Evolutionary conservation across 2,888 invertebrate genomes (phyloP), one percentile per base, ranked within the genome.

Genomic region (Ophion slaviceki): DNA sequence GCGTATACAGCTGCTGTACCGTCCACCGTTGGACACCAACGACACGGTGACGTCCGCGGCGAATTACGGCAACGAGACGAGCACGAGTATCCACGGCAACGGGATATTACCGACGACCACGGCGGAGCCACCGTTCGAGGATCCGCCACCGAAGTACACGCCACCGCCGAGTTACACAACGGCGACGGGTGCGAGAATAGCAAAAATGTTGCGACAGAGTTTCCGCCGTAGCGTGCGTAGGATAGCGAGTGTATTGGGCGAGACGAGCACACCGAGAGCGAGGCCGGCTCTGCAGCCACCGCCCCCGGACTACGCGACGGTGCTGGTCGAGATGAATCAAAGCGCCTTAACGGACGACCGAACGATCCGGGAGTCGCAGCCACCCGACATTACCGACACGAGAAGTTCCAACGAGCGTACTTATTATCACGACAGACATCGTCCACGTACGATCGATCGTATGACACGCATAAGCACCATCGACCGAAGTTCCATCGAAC

Each of bases 141-240:
- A 98, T 94, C 97, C 98, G 1, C 98, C 98, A 4, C 98, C 98
- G 74, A 98, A 98, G 93, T 98, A 98, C 94, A 98, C 98, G 0
- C 98, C 98, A 0, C 98, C 98, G 2, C 98, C 98, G 0, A 98
- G 98, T 0, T 98, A 98, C 92, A 97, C 98, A 47, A 98, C 98
- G 5, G 98, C 98, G 0, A 98, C 98, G 0, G 98, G 98, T 1
- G 98, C 97, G 0, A 94, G 97, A 61, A 95, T 98, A 82, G 97
- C 97, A 7, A 97, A 97, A 92, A 95, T 97, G 90, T 91, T 97
- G 45, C 95, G 98, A 0, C 96, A 97, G 91, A 97, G 97, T 89
- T 95, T 98, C 72, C 94, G 98, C 53, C 95, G 97, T 79, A 98
- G 98, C 93, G 96, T 98, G 72, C 94, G 98, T 84, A 95, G 97